Conservation (phyloP, 2,888 invertebrate genomes). For the Xanthorhoe spadicearia region DNA sequence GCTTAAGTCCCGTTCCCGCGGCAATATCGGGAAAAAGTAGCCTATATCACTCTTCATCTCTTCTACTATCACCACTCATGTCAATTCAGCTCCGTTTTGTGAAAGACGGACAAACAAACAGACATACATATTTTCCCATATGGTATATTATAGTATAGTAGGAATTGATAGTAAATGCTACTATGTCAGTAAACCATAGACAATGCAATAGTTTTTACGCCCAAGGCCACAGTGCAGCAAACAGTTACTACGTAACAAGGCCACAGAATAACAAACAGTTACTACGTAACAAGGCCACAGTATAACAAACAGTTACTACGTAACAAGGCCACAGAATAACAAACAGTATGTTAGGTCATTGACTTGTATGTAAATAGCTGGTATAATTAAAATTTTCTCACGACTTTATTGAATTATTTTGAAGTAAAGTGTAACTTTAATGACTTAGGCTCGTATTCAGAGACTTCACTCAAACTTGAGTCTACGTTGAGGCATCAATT, state of each 20-base stretch:
- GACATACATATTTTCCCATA: too few relatives aligned
- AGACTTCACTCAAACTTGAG: too few relatives aligned
- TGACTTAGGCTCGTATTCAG: too few relatives aligned
- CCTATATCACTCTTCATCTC: too few relatives aligned
- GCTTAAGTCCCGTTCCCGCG: too few relatives aligned
- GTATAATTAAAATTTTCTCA: conserved; percentile 27
- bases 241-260: conserved; percentile 29
- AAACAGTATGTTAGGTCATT: conserved; percentile 27
- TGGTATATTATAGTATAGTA: too few relatives aligned
- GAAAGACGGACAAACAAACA: too few relatives aligned
- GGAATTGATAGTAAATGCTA: neutral
- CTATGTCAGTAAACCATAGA: conserved; percentile 23
- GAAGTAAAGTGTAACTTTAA: neutral
- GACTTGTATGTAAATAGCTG: conserved; percentile 26
- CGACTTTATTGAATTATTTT: conserved; percentile 3
- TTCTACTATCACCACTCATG: too few relatives aligned
- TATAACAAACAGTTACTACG: conserved; percentile 20
- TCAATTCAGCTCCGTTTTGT: too few relatives aligned
- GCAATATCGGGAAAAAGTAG: too few relatives aligned
- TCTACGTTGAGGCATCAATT: too few relatives aligned
- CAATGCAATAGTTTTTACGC: conserved; percentile 11
- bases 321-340: conserved; percentile 30
- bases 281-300: conserved; percentile 25
- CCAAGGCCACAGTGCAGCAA: conserved; percentile 19
- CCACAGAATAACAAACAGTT: conserved; percentile 26